Evolutionary conservation across 2,888 invertebrate species (phyloP), one percentile per base, ranked within the genome.

Genomic region (Orgyia antiqua): DNA sequence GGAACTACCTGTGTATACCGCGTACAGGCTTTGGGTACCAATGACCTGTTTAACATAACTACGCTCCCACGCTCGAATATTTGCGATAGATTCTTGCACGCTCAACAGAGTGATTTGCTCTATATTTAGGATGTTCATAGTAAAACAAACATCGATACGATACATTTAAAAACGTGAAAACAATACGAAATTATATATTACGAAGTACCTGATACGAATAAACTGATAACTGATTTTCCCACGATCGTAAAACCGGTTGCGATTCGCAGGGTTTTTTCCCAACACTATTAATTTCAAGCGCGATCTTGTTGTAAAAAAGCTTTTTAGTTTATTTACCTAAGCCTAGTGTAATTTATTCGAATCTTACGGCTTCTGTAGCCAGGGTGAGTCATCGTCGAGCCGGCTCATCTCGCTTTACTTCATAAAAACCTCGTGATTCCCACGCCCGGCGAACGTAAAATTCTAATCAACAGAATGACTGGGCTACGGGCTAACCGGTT

Each of bases 11-110:
- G 70, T 83, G 64, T 37, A 51, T 29, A 51, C 29, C 52, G 56
- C 59, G 73, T 72, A 82, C 80, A 73, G 72, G 80, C 74, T 69
- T 56, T 39, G 82, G 72, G 74, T 80, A 83, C 80, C 84, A 86
- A 84, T 70, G 86, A 84, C 86, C 84, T 84, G 74, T 56, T 84
- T 84, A 74, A 66, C 84, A 84, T 84, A 84, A 74, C 53, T 47
- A 44, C 67, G 82, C 74, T 84, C 84, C 76, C 84, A 84, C 84
- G 84, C 59, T 72, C 68, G 65, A 52, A 51, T 60, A 55, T 67
- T 72, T 63, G 69, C 78, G 74, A 84, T 83, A 84, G 84, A 84
- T 84, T 84, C 84, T 82, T 84, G 78, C 83, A 83, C 83, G 84
- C 75, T 76, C 68, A 61, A 62, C 68, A 63, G 68, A 74, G 74